Conservation (phyloP, 2,888 invertebrate genomes). For the Lasioglossum zephyrum region DNA sequence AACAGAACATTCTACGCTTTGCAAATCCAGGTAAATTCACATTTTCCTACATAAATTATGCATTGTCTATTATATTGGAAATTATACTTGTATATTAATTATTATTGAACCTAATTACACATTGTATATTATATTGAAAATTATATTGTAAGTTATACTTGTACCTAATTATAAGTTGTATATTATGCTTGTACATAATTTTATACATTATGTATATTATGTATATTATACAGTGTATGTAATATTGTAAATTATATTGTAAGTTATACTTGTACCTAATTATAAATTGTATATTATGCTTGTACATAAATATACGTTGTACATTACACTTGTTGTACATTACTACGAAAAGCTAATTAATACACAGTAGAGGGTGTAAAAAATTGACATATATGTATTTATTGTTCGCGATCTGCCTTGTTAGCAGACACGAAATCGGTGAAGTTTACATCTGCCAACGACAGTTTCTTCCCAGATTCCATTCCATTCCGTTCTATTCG, state of each 20-base stretch:
- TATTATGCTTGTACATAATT: no score
- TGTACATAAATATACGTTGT: no score
- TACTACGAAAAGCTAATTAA: background rate
- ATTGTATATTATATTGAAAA: background rate
- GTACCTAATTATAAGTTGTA: no score
- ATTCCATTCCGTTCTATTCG: slow-evolving; percentile 54
- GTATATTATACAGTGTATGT: background rate
- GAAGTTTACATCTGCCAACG: slow-evolving; percentile 64
- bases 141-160: background rate
- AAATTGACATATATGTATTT: background rate
- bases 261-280: background rate
- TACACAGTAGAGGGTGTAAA: background rate
- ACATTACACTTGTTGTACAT: no score
- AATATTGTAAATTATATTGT: background rate
- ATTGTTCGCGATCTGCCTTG: slow-evolving; percentile 4
- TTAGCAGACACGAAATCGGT: slow-evolving; percentile 57
- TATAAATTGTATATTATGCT: no score
- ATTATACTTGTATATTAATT: no score
- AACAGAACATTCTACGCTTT: background rate
- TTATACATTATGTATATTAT: background rate
- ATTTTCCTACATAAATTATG: background rate
- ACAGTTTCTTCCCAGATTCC: slow-evolving; percentile 55
- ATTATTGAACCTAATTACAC: no score
- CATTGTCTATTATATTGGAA: no score
- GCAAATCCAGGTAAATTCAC: no score